phyloP scores from a whole-genome alignment of 2,113 vertebrate genomes.

The Rattus rattus region DNA sequence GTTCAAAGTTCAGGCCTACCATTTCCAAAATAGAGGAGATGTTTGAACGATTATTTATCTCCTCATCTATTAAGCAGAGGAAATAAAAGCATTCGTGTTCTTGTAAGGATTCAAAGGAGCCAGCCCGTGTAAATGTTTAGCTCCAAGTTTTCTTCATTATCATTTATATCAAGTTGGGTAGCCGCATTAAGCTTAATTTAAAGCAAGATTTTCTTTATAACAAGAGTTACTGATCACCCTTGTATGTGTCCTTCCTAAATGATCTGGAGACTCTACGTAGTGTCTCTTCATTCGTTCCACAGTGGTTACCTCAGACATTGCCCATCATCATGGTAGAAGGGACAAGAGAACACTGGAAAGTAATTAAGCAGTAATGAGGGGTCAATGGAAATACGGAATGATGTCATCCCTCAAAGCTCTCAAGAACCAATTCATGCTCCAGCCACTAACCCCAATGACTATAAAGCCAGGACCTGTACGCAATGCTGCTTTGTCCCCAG shows the following conservation, averaged over 20 bases:
- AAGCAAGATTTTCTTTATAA: constrained; percentile 2
- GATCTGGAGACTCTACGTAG: not conserved
- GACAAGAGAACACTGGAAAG: not conserved
- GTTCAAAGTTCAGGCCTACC: constrained; percentile 40
- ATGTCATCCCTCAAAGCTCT: not conserved
- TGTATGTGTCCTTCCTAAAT: not conserved
- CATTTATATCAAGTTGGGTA: not conserved
- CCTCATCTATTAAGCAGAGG: not conserved
- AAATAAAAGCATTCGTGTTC: not conserved
- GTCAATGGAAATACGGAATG: not conserved
- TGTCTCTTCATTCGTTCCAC: not conserved
- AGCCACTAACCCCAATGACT: not conserved
- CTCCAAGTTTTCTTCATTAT: not conserved
- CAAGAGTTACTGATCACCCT: constrained; percentile 4
- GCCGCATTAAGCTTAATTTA: not conserved
- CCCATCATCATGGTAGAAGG: not conserved
- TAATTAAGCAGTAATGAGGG: constrained; percentile 15
- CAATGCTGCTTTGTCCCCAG: not conserved
- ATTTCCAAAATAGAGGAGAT: constrained; percentile 37
- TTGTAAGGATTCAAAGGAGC: constrained; percentile 5
- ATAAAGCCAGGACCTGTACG: not conserved
- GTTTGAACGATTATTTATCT: constrained; percentile 21
- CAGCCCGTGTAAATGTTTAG: not conserved
- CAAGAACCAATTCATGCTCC: not conserved
- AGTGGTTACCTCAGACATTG: not conserved